Evolutionary conservation across 1,140 invertebrate genomes (phyloP), one percentile per base, ranked within the genome.

Genomic region (Campoletis sonorensis): DNA sequence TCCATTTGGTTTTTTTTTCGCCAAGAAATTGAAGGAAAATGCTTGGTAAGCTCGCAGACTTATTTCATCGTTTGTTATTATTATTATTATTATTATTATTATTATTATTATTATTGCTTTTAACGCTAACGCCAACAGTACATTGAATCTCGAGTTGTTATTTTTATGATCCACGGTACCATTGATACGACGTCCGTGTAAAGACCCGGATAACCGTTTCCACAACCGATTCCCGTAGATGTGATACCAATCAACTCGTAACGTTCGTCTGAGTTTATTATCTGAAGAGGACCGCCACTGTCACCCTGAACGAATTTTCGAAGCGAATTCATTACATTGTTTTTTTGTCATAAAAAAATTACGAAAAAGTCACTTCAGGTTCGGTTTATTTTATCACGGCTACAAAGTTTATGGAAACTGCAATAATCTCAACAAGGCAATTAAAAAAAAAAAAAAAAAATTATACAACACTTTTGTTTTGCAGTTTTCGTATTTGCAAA

Each of bases 161-260:
- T 87, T 83, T 92, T 84, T 83, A 90, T 90, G 27, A 94, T 93
- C 93, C 93, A 94, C 10, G 85, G 77, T 23, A 93, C 81, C 85
- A 93, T 93, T 75, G 92, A 91, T n/a, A 88, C 83, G 1, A 94
- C 92, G 11, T 93, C 88, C 1, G 93, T 93, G 84, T 94, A 94
- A 16, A 94, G 92, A 79, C 93, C 93, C 37, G 90, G 87, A 79
- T 86, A 87, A 54, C 86, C 87, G 23, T 67, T 61, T 45, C 84
- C 90, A 83, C 90, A 92, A 8, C 87, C 91, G 26, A 89, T 84
- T 13, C 89, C 90, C 88, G 87, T 92, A 18, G 85, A 87, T 11
- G 77, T 81, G n/a, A 87, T 80, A n/a, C 85, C 85, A 85, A 84
- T 83, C 7, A 85, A 61, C 54, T 83, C 73, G 61, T 82, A 82